Conservation (phyloP, 2,797 vertebrate species). For the Enteromius argenteus region DNA sequence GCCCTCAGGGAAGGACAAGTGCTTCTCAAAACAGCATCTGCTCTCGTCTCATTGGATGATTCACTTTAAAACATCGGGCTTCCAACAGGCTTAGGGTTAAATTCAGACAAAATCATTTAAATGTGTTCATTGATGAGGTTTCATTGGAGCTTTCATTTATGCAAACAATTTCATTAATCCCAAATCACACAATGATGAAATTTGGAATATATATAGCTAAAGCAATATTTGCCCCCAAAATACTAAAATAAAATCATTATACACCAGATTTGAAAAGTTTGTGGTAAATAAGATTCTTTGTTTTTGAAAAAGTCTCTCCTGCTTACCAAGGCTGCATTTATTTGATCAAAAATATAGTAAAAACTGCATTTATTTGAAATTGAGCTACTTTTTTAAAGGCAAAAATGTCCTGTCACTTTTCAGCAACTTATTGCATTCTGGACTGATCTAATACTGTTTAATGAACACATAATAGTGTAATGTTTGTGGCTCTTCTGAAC, state of each 20-base stretch:
- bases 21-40: not conserved
- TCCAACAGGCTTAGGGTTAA: not conserved
- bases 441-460: not conserved
- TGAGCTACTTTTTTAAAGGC: no score
- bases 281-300: not conserved
- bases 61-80: not conserved
- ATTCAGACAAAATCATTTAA: not conserved
- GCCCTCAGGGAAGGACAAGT: conserved; percentile 24
- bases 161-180: not conserved
- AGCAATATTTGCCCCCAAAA: not conserved
- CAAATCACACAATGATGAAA: not conserved
- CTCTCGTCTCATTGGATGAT: not conserved
- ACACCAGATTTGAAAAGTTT: not conserved
- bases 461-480: not conserved
- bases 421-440: not conserved
- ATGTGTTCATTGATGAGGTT: not conserved
- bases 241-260: not conserved
- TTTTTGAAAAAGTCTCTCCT: not conserved
- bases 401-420: no score
- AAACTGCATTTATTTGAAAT: not conserved
- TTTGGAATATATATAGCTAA: not conserved
- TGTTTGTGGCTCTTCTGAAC: not conserved
- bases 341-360: not conserved
- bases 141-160: not conserved
- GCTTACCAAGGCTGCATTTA: not conserved